A percentile compares a stretch with the other conserved stretches of the same genome.
Evolutionary conservation across 2,113 vertebrate species (phyloP).

Genomic region (Muscicapa adusta): DNA sequence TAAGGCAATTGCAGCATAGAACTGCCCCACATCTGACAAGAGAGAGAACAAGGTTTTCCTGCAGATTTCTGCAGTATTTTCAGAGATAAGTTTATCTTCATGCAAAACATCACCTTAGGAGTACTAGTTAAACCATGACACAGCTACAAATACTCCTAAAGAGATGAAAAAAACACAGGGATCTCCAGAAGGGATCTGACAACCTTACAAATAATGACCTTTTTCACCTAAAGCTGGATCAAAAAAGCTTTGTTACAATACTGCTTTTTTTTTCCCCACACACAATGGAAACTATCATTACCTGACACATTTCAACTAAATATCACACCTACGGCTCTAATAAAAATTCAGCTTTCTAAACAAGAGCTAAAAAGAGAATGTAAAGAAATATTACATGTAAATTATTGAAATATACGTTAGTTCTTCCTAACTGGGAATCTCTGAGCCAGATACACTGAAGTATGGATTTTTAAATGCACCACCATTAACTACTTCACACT

Average conservation of each 20-base stretch:
- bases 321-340: neutral
- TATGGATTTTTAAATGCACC: neutral
- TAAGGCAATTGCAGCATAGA: neutral
- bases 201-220: neutral
- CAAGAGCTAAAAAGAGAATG: neutral
- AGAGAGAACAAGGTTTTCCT: neutral
- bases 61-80: neutral
- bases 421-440: neutral
- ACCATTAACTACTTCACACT: neutral
- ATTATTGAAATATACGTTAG: neutral
- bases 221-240: neutral
- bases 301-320: neutral
- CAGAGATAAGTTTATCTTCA: neutral
- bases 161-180: accelerated
- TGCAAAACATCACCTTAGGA: neutral
- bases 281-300: neutral
- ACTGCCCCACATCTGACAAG: neutral
- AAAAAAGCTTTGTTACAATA: neutral
- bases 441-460: neutral
- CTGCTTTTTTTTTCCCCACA: neutral
- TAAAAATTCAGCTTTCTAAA: conserved; percentile 31
- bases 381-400: neutral
- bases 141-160: neutral
- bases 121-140: neutral
- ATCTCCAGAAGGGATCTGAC: neutral